Percentiles rank a stretch among this genome's conserved stretches.
Evolutionary conservation across 2,797 vertebrate species (phyloP).

Genomic region (Liparis tanakae): DNA sequence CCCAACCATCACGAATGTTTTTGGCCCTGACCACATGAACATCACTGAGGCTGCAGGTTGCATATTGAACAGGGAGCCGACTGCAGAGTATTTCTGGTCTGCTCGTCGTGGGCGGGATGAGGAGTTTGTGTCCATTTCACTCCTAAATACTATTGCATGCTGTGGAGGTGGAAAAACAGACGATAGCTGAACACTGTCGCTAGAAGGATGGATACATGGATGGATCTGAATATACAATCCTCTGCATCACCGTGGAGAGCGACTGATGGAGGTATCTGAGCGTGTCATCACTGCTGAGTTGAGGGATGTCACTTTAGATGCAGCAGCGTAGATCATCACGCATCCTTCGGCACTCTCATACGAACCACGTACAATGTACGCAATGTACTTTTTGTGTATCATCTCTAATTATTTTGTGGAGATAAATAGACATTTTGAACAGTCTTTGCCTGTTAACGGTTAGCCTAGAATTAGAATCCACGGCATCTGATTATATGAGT

Average conservation of each 20-base stretch:
- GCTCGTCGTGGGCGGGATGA: slow-evolving; percentile 47
- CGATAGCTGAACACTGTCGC: not conserved
- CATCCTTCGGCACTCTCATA: not conserved
- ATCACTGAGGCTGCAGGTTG: slow-evolving; percentile 14
- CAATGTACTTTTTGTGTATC: not conserved
- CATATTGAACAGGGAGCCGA: slow-evolving; percentile 29
- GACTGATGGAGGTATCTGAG: too few species aligned
- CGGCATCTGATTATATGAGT: not conserved
- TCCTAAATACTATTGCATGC: slow-evolving; percentile 29
- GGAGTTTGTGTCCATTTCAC: slow-evolving; percentile 44
- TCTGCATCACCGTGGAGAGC: too few species aligned
- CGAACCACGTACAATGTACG: not conserved
- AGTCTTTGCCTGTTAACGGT: not conserved
- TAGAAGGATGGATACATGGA: not conserved
- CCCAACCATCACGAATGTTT: not conserved
- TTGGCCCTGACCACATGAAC: not conserved
- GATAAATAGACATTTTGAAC: not conserved
- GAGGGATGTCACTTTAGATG: not conserved
- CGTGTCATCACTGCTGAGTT: not conserved
- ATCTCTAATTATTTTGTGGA: not conserved
- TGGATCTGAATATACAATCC: too few species aligned
- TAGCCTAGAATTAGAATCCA: not conserved
- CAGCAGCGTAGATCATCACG: not conserved
- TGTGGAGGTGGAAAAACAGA: slow-evolving; percentile 6
- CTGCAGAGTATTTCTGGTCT: slow-evolving; percentile 56